phyloP scores from a whole-genome alignment of 2,113 vertebrate species.

The Lagopus leucura region DNA sequence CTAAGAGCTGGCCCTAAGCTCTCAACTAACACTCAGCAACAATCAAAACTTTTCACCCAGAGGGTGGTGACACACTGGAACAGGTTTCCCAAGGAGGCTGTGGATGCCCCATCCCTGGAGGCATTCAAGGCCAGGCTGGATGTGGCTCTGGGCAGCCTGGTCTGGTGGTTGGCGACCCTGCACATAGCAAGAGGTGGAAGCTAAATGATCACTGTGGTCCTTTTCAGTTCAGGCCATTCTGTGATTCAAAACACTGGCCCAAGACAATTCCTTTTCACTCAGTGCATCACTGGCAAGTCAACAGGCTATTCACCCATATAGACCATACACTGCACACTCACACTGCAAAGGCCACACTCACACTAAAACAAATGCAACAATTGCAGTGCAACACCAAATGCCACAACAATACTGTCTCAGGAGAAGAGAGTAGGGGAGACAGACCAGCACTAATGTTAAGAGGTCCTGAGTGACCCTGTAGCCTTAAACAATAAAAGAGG shows the following conservation, averaged over 20 bases:
- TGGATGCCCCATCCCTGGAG: too few species aligned
- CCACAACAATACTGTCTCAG: background rate
- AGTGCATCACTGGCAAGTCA: background rate
- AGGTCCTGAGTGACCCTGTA: background rate
- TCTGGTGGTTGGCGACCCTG: too few species aligned
- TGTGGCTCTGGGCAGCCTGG: too few species aligned
- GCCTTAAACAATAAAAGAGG: background rate
- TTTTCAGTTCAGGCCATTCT: too few species aligned
- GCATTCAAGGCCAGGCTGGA: too few species aligned
- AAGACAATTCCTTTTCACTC: background rate
- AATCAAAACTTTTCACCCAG: background rate
- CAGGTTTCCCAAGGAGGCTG: too few species aligned
- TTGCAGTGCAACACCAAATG: background rate
- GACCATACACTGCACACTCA: background rate
- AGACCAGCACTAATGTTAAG: background rate
- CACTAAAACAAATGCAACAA: background rate
- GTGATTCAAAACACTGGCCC: background rate
- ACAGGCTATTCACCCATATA: background rate
- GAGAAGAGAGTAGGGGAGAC: background rate
- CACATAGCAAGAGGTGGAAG: too few species aligned
- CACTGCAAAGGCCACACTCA: background rate
- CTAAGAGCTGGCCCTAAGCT: too few species aligned
- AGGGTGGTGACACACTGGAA: too few species aligned
- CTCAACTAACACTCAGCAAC: background rate
- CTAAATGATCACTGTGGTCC: too few species aligned